Conservation (phyloP, 2,888 invertebrate species). For the Deilephila porcellus region DNA sequence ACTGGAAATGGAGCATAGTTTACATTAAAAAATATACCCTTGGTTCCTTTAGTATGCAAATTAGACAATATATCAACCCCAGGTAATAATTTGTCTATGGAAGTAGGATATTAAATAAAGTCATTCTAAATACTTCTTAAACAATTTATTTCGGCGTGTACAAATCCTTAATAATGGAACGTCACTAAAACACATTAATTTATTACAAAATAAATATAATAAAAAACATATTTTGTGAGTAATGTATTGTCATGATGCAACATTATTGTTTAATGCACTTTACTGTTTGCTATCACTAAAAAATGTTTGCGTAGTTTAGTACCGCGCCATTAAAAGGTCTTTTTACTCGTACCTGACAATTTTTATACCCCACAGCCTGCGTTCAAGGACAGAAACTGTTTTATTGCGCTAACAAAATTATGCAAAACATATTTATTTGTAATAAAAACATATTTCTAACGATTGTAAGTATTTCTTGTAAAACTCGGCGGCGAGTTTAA, state of each 20-base stretch:
- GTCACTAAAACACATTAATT: neutral
- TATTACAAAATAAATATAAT: neutral
- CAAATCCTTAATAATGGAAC: neutral
- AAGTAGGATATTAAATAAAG: neutral
- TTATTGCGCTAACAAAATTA: constrained; percentile 27
- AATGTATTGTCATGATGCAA: constrained; percentile 16
- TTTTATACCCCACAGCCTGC: neutral
- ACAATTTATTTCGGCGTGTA: neutral
- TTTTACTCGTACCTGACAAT: constrained; percentile 13
- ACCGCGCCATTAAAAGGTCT: constrained; percentile 5
- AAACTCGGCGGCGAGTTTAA: constrained; percentile 42
- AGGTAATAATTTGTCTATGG: no score
- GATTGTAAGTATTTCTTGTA: constrained; percentile 17
- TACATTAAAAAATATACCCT: no score
- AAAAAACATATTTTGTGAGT: neutral
- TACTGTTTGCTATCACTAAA: constrained; percentile 16
- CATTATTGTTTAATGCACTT: constrained; percentile 8
- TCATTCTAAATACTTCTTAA: constrained; percentile 24
- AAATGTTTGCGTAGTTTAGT: constrained; percentile 21
- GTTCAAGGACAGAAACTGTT: constrained; percentile 19
- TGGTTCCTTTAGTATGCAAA: no score
- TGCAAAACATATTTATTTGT: constrained; percentile 34
- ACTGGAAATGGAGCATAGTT: no score
- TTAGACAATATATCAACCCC: no score
- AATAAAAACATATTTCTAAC: constrained; percentile 31